phyloP scores from a whole-genome alignment of 2,113 vertebrate species.

The Engraulis encrasicolus region DNA sequence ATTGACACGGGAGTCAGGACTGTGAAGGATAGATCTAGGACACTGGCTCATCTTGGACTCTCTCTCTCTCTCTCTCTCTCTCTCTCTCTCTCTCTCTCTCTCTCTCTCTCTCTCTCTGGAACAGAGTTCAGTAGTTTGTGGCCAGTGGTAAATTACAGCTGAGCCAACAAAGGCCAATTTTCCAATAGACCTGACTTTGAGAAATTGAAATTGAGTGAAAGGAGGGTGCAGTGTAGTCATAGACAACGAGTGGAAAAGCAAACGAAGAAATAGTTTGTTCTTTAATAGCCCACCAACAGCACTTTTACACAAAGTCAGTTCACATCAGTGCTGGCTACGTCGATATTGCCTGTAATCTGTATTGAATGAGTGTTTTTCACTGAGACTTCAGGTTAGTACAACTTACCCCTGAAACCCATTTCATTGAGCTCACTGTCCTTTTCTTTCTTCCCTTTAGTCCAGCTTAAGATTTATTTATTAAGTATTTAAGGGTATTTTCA shows the following conservation, averaged over 20 bases:
- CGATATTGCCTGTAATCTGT: neutral
- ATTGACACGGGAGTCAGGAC: neutral
- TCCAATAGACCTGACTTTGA: slow-evolving; percentile 14
- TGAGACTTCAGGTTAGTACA: neutral
- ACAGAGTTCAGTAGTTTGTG: slow-evolving; percentile 5
- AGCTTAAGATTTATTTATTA: too few species aligned
- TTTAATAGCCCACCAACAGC: neutral
- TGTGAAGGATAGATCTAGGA: neutral
- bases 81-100: too few species aligned
- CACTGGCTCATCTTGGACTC: neutral
- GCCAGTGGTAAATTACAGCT: neutral
- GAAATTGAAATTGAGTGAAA: neutral
- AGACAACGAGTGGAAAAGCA: neutral
- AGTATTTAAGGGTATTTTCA: too few species aligned
- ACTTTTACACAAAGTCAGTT: neutral
- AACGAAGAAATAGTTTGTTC: neutral
- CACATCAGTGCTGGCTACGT: neutral
- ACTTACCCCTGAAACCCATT: too few species aligned
- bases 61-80: too few species aligned
- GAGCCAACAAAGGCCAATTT: slow-evolving; percentile 5
- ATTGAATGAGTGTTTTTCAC: neutral
- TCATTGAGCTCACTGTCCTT: too few species aligned
- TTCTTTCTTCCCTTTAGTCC: too few species aligned
- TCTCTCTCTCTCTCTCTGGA: neutral
- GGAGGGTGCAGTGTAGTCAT: neutral